Base-by-base conservation (phyloP, 2,113 vertebrate genomes). In the Eulemur rufifrons region DNA sequence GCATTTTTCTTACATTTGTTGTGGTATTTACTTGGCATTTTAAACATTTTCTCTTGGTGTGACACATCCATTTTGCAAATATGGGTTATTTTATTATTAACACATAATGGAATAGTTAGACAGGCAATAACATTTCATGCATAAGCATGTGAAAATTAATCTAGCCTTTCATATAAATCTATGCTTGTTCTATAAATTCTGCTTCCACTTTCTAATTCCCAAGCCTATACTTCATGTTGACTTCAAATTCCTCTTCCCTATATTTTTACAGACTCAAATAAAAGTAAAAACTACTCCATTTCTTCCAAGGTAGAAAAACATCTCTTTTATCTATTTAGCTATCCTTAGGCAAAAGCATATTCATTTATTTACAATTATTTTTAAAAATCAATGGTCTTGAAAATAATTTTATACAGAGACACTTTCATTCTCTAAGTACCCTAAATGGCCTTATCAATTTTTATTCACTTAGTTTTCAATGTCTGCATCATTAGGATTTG, bases 11-110 rank as follows among this genome's bases (percentile, higher is more conserved):
- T 87, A 89, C 17, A 86, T 42, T 64, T 86, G 50, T 92, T 95
- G 90, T 63, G 95, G 92, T 96, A 92, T 93, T 86, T 97, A 73
- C 56, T 94, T 96, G 96, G 29, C 59, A 86, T 95, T 97, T 94
- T 64, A 71, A 95, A 86, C 74, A 98, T 96, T 95, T 97, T 93
- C 21, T 73, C 39, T 97, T 94, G 95, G 66, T 95, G 37, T 69
- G 89, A 83, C 34, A 74, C 32, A 94, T 88, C 10, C 17, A 90
- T 95, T 97, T 97, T 94, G 27, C 42, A 92, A 0, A 52, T 91
- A 85, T 91, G 34, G 25, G 23, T 42, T 95, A 91, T 69, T 98
- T 97, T 97, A 96, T 96, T 97, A 98, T 98, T 96, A 97, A 97
- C 71, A 74, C 20, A 0, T 96, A 63, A 96, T 96, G 68, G 68